Base-by-base conservation (phyloP, 2,113 vertebrate species). In the Nansenia antarctica region DNA sequence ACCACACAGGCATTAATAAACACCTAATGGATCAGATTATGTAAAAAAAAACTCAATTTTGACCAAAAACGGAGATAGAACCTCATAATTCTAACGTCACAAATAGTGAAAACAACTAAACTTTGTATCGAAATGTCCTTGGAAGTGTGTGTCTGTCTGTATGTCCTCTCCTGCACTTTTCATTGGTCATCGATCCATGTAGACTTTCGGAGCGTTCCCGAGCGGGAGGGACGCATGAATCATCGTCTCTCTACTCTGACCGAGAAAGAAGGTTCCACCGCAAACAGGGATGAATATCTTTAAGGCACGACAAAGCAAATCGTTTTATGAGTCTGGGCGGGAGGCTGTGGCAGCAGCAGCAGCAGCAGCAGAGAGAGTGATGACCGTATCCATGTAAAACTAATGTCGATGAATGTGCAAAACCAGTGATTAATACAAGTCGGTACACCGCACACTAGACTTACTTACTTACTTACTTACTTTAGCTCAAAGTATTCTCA, bases 301-400 rank as follows among this genome's bases (percentile, higher is more conserved):
- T 47, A 49, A 64, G 62, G 62, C 62, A 64, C 62, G 30, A 30
- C 62, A 64, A 47, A 47, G 42, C 62, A 49, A 64, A 64, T n/a
- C 3, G 3, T 27, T 49, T 49, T 42, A 47, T 37, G 26, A 54
- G 24, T 54, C 11, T 54, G 24, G 20, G 11, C n/a, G 24, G 24
- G 9, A 12, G 20, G 12, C 24, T 1, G 24, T 9, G 26, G 24
- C 1, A 22, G 52, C 7, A 20, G 39, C 18, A 14, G 14, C 11
- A 62, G 22, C 30, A 34, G 31, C 1, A 60, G 55, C 32, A 1
- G 12, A 42, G 22, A 1, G 12, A 42, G 22, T 18, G 37, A 42
- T 22, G 22, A 55, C 24, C 52, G 11, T 22, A 27, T 57, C n/a
- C 27, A 29, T 55, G 24, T 26, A 55, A 55, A 55, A 55, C 53